phyloP scores from a whole-genome alignment of 2,888 invertebrate species.

The Diadromus collaris region DNA sequence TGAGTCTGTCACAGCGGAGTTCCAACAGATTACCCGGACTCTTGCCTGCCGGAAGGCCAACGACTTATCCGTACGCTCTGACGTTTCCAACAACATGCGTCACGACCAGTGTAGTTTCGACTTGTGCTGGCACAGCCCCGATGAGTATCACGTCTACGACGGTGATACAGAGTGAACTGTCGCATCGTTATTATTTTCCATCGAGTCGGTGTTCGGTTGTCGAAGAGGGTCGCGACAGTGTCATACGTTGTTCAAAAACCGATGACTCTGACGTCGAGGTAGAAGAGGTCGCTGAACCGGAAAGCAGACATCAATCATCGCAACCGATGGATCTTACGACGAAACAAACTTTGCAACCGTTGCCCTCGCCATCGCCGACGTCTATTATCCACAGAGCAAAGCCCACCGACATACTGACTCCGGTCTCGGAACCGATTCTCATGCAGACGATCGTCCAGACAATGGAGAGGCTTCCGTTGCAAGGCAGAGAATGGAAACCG shows the following conservation, averaged over 20 bases:
- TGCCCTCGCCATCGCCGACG: conserved; percentile 13
- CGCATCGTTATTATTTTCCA: conserved; percentile 78
- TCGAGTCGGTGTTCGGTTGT: conserved; percentile 69
- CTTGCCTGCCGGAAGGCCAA: conserved; percentile 84
- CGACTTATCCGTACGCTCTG: conserved; percentile 85
- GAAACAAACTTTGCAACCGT: conserved; percentile 65
- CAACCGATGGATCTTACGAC: conserved; percentile 81
- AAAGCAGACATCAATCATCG: conserved; percentile 61
- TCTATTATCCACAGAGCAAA: conserved; percentile 65
- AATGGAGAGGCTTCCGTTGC: conserved; percentile 83
- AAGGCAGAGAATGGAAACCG: conserved; percentile 81
- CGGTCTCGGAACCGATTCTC: conserved; percentile 84
- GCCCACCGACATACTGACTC: conserved; percentile 82
- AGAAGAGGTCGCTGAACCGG: conserved; percentile 62
- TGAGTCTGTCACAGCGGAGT: conserved; percentile 86
- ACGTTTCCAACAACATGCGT: conserved; percentile 66
- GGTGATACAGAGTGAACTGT: conserved; percentile 72
- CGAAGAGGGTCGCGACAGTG: conserved; percentile 67
- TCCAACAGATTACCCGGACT: conserved; percentile 81
- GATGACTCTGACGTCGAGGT: conserved; percentile 69
- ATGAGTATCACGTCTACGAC: conserved; percentile 66
- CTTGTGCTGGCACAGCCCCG: conserved; percentile 49
- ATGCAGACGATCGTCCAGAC: conserved; percentile 85
- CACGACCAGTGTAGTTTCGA: conserved; percentile 55
- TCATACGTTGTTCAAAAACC: conserved; percentile 69